Evolutionary conservation across 2,888 invertebrate genomes (phyloP).

Genomic region (Oligia fasciuncula): DNA sequence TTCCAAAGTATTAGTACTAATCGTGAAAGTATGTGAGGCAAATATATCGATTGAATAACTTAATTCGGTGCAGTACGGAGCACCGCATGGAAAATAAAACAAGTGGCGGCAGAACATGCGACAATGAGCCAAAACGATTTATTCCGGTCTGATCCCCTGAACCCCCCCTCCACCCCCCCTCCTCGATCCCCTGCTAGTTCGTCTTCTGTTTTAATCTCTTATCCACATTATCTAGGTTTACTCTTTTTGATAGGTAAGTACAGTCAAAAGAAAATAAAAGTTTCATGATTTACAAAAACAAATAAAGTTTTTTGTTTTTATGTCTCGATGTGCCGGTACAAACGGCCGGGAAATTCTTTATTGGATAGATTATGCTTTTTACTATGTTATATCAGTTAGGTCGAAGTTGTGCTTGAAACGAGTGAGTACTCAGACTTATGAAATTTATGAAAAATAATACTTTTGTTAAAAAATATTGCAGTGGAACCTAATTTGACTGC

Average conservation of each 20-base stretch:
- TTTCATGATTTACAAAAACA: too few species aligned
- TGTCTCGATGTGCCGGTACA: slow-evolving; percentile 6
- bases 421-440: background rate
- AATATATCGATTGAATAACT: slow-evolving; percentile 35
- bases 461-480: background rate
- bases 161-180: too few species aligned
- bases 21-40: slow-evolving; percentile 11
- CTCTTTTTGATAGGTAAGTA: too few species aligned
- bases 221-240: too few species aligned
- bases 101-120: slow-evolving; percentile 27
- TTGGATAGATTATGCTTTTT: slow-evolving; percentile 15
- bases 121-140: slow-evolving; percentile 48
- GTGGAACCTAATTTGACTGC: background rate
- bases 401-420: slow-evolving; percentile 2
- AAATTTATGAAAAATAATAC: too few species aligned
- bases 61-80: slow-evolving; percentile 31
- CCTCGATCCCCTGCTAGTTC: too few species aligned
- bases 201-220: too few species aligned
- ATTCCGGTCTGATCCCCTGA: too few species aligned
- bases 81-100: slow-evolving; percentile 51
- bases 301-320: too few species aligned
- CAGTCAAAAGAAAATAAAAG: too few species aligned
- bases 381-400: background rate
- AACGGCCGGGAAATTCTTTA: slow-evolving; percentile 35
- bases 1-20: slow-evolving; percentile 6